phyloP scores from a whole-genome alignment of 2,113 vertebrate species.

The Pristiophorus japonicus region DNA sequence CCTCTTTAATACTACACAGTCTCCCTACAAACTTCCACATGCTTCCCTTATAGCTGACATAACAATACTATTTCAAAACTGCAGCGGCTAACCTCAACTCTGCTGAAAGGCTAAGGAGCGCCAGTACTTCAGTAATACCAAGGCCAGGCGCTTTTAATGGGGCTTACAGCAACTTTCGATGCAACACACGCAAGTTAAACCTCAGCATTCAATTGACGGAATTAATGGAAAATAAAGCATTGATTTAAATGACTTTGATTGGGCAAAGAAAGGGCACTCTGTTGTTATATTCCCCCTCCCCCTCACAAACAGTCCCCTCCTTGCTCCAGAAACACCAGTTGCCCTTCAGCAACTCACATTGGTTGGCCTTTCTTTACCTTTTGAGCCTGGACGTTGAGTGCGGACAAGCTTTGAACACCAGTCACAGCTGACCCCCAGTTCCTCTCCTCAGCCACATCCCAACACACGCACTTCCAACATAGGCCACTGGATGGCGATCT shows the following conservation, averaged over 20 bases:
- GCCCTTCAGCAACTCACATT: background rate
- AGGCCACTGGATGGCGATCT: background rate
- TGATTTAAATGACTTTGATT: background rate
- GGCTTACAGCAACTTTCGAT: background rate
- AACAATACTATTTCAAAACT: background rate
- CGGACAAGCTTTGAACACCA: no score
- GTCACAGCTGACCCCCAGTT: background rate
- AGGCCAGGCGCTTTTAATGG: background rate
- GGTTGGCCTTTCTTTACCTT: background rate
- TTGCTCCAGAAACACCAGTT: background rate
- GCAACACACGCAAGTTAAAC: background rate
- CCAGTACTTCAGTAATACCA: background rate
- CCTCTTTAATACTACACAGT: background rate
- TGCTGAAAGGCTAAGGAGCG: background rate
- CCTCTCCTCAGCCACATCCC: no score
- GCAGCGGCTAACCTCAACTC: background rate
- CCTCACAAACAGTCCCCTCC: background rate
- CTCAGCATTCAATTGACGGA: background rate
- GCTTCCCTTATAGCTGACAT: background rate
- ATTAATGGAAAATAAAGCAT: background rate
- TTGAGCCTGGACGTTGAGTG: background rate
- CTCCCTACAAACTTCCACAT: background rate
- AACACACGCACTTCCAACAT: background rate
- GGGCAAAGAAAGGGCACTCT: background rate
- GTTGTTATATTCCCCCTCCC: background rate